A percentile compares a stretch with the other conserved stretches of the same genome.
phyloP scores from a whole-genome alignment of 2,888 invertebrate species.

The Antitype chi region DNA sequence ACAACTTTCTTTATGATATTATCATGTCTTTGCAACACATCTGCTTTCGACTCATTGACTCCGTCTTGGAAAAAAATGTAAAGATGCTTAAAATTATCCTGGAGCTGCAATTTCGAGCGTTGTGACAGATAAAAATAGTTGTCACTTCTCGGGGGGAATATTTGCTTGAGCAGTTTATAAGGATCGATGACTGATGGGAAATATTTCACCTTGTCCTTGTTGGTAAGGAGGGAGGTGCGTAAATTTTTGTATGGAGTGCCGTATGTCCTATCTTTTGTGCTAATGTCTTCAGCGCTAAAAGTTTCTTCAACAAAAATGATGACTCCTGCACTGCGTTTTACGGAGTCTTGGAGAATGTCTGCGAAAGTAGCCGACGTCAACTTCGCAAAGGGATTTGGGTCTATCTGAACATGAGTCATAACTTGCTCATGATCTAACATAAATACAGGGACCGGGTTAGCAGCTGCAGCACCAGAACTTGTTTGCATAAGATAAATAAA shows the following conservation, averaged over 20 bases:
- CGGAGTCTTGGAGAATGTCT: conserved; percentile 70
- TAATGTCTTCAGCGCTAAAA: conserved; percentile 79
- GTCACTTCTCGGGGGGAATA: conserved; percentile 64
- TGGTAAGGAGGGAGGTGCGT: conserved; percentile 64
- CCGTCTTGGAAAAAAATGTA: conserved; percentile 79
- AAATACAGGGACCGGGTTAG: conserved; percentile 75
- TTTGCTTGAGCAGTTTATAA: conserved; percentile 66
- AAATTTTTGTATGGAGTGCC: conserved; percentile 77
- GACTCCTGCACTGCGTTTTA: conserved; percentile 68
- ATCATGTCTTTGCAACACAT: conserved; percentile 77
- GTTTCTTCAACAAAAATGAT: conserved; percentile 80
- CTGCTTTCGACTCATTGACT: conserved; percentile 66
- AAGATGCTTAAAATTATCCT: conserved; percentile 72
- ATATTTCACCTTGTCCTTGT: conserved; percentile 75
- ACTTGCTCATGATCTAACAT: conserved; percentile 74
- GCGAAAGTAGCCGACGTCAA: conserved; percentile 68
- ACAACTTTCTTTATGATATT: conserved; percentile 75
- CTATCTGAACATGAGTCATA: conserved; percentile 60
- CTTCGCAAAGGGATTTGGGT: conserved; percentile 76
- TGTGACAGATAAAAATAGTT: conserved; percentile 72
- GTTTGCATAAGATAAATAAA: conserved; percentile 40
- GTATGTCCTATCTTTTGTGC: conserved; percentile 67
- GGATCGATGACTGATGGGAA: conserved; percentile 78
- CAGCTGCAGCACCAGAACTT: conserved; percentile 49
- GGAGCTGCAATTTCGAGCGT: conserved; percentile 67